Conservation (phyloP, 1,140 invertebrate genomes). For the Globodera rostochiensis region DNA sequence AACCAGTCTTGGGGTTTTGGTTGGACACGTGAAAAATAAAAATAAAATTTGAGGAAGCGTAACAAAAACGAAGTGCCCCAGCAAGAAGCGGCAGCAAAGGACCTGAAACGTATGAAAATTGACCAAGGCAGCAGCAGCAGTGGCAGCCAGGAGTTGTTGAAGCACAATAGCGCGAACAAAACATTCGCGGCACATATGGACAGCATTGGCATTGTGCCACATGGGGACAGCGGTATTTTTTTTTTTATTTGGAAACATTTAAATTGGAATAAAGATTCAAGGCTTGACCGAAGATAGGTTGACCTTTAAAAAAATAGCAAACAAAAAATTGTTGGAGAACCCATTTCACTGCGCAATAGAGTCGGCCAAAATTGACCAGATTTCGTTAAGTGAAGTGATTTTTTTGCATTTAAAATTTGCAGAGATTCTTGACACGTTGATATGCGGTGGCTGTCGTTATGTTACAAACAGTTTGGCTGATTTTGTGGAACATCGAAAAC, state of each 20-base stretch:
- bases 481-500: conserved; percentile 37
- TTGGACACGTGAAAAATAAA: background rate
- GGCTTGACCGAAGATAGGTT: no score
- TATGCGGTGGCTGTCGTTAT: conserved; percentile 41
- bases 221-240: background rate
- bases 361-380: no score
- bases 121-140: background rate
- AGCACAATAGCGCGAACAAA: background rate
- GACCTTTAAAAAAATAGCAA: no score
- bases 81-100: conserved; percentile 3
- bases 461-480: conserved; percentile 28
- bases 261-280: no score
- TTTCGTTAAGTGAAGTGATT: no score
- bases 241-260: background rate
- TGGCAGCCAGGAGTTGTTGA: background rate
- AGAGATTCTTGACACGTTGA: conserved; percentile 32
- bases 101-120: conserved; percentile 12
- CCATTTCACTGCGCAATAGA: no score
- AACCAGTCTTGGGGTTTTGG: background rate
- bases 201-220: background rate
- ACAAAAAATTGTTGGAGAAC: no score
- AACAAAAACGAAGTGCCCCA: background rate
- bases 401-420: background rate
- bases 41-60: background rate
- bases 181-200: background rate